Conservation (phyloP, 2,797 vertebrate species). For the Siniperca obscura region DNA sequence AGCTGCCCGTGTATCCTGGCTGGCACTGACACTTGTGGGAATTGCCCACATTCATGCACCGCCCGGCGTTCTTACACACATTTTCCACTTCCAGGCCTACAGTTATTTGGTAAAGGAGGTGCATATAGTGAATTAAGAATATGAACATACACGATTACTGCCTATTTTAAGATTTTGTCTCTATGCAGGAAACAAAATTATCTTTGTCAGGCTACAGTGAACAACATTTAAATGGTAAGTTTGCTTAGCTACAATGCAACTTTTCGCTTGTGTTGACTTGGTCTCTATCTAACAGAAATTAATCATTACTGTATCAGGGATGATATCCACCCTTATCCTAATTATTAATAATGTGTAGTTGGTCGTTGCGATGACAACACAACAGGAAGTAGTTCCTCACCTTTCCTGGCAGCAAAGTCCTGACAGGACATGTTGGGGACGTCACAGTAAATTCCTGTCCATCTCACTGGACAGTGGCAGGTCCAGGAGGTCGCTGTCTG, state of each 20-base stretch:
- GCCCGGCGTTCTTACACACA: conserved; percentile 89
- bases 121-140: background rate
- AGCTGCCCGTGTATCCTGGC: conserved; percentile 91
- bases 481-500: conserved; percentile 88
- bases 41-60: conserved; percentile 85
- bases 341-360: background rate
- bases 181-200: background rate
- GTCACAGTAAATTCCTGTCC: conserved; percentile 93
- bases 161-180: background rate
- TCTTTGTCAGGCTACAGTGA: too few relatives aligned
- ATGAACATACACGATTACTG: background rate
- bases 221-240: background rate
- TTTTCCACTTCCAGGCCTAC: conserved; percentile 83
- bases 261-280: background rate
- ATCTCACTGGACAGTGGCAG: conserved; percentile 88
- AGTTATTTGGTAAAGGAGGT: conserved; percentile 28
- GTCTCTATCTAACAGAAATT: background rate
- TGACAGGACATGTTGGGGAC: conserved; percentile 91
- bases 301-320: background rate
- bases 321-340: background rate
- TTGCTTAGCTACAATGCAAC: background rate
- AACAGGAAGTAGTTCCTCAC: conserved; percentile 75
- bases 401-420: conserved; percentile 83
- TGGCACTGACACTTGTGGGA: conserved; percentile 90
- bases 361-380: background rate